phyloP scores from a whole-genome alignment of 2,888 invertebrate genomes.

The Cyclophora punctaria region DNA sequence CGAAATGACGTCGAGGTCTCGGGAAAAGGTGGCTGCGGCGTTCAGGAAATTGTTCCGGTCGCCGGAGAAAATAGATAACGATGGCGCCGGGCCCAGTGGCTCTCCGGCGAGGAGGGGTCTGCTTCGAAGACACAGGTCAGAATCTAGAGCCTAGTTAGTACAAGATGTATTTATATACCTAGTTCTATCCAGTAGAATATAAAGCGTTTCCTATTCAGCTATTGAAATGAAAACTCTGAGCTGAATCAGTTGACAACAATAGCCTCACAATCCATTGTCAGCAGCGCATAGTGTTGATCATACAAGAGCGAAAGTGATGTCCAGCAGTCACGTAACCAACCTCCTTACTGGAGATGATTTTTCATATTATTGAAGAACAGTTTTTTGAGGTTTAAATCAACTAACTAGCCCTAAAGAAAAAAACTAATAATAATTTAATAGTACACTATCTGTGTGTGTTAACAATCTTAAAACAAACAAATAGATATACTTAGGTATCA shows the following conservation, averaged over 20 bases:
- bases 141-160: background rate
- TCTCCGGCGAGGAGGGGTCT: constrained; percentile 76
- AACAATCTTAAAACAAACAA: no score
- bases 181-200: background rate
- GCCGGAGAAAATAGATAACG: constrained; percentile 81
- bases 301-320: no score
- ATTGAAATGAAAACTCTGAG: no score
- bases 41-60: constrained; percentile 86
- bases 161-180: background rate
- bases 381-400: no score
- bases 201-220: background rate
- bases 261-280: background rate
- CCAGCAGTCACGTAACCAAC: no score
- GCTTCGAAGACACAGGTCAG: constrained; percentile 63
- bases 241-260: background rate
- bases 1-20: constrained; percentile 84
- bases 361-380: no score
- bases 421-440: no score
- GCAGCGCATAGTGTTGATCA: no score
- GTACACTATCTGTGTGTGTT: no score
- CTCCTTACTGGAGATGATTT: no score
- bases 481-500: no score
- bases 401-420: no score
- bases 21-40: constrained; percentile 87
- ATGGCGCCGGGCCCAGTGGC: constrained; percentile 74